phyloP scores from a whole-genome alignment of 2,888 invertebrate species.

The Acrobasis consociella region DNA sequence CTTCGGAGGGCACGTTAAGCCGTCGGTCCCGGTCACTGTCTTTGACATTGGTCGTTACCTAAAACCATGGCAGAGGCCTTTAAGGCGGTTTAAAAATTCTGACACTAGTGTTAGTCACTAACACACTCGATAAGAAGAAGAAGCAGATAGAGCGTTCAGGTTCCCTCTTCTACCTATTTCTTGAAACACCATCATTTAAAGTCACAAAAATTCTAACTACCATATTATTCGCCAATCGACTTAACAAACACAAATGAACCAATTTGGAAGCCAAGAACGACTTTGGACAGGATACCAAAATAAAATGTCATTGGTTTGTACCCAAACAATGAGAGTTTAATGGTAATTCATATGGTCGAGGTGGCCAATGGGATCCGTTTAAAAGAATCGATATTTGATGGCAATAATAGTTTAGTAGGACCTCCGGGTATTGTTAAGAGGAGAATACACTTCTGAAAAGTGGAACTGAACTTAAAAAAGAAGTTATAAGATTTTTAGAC shows the following conservation, averaged over 20 bases:
- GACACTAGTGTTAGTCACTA: no score
- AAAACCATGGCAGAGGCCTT: no score
- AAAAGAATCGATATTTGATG: conserved; percentile 15
- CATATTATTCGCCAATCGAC: not conserved
- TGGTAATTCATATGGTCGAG: conserved; percentile 13
- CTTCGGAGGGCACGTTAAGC: no score
- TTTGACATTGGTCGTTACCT: no score
- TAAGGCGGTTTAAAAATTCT: no score
- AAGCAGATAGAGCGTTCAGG: no score
- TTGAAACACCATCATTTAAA: not conserved
- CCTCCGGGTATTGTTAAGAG: conserved; percentile 4
- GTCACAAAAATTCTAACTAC: not conserved
- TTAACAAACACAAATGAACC: conserved; percentile 25
- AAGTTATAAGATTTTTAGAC: no score
- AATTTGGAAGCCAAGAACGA: conserved; percentile 27
- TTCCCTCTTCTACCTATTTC: no score
- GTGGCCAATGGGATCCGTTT: conserved; percentile 8
- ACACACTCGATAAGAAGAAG: no score
- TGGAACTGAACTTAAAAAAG: no score
- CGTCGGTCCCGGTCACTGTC: no score
- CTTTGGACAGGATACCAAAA: conserved; percentile 25
- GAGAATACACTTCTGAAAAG: not conserved
- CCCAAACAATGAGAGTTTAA: conserved; percentile 17
- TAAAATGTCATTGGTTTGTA: conserved; percentile 25
- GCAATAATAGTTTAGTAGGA: conserved; percentile 16